A percentile compares a stretch with the other conserved stretches of the same genome.
Evolutionary conservation across 2,888 invertebrate species (phyloP).

Genomic region (Trimorus sp.): DNA sequence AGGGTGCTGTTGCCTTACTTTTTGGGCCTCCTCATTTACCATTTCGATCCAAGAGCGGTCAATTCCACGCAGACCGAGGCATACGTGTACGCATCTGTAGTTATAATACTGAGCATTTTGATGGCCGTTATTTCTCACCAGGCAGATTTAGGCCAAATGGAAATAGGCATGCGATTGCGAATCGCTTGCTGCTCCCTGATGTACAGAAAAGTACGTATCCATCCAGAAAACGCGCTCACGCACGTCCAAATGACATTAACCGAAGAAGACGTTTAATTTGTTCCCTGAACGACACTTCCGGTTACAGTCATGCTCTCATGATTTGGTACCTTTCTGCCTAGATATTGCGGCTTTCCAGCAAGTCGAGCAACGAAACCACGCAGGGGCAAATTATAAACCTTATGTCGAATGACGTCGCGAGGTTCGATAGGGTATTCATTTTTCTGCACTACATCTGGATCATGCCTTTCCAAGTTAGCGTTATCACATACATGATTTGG

Average conservation of each 20-base stretch:
- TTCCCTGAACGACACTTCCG: too few species aligned
- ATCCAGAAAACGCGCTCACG: constrained; percentile 20
- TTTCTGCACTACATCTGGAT: constrained; percentile 91
- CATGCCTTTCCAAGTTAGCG: constrained; percentile 88
- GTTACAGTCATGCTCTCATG: constrained; percentile 3
- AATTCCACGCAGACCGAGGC: constrained; percentile 83
- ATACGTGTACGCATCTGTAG: constrained; percentile 85
- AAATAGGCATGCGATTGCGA: constrained; percentile 90
- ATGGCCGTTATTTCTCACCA: constrained; percentile 87
- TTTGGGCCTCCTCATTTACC: constrained; percentile 85
- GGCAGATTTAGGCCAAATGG: constrained; percentile 83
- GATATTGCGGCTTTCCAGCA: constrained; percentile 82
- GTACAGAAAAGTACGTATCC: constrained; percentile 88
- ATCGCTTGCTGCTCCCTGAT: constrained; percentile 91
- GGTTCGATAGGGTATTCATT: constrained; percentile 88
- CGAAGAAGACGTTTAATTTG: background rate
- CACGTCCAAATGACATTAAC: background rate
- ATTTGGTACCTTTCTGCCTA: constrained; percentile 50
- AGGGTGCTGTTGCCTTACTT: constrained; percentile 86
- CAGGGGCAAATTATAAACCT: constrained; percentile 90
- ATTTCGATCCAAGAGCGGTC: constrained; percentile 83
- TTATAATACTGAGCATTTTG: constrained; percentile 84
- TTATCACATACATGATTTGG: constrained; percentile 85
- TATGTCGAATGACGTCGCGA: constrained; percentile 92
- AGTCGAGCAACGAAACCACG: constrained; percentile 73